Percentiles rank a stretch among this genome's conserved stretches.
Evolutionary conservation across 2,888 invertebrate species (phyloP).

Genomic region (Torymus auratus): DNA sequence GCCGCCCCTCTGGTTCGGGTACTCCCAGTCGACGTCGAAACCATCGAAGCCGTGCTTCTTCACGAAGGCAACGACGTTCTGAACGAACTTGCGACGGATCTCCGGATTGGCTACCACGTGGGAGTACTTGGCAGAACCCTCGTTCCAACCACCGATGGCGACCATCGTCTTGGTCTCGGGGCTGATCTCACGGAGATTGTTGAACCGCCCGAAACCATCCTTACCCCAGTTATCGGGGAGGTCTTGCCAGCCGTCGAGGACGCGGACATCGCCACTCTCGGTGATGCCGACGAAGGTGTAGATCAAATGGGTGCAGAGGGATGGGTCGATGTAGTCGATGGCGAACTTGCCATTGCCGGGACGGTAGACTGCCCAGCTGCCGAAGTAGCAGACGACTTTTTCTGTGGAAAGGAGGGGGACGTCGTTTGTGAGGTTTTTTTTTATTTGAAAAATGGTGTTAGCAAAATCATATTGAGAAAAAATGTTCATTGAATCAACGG

Average conservation of each 20-base stretch:
- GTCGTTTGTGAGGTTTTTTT: no score
- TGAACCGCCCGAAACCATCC: constrained; percentile 80
- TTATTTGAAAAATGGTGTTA: no score
- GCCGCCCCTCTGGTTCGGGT: constrained; percentile 81
- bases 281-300: constrained; percentile 85
- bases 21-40: constrained; percentile 86
- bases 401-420: constrained; percentile 76
- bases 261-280: constrained; percentile 77
- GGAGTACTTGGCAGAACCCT: constrained; percentile 81
- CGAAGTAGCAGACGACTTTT: constrained; percentile 85
- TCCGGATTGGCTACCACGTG: constrained; percentile 78
- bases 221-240: constrained; percentile 77
- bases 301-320: constrained; percentile 85
- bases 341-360: constrained; percentile 82
- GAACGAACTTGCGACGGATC: constrained; percentile 79
- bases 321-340: constrained; percentile 82
- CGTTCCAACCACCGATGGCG: constrained; percentile 86
- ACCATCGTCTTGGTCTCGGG: constrained; percentile 79
- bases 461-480: no score
- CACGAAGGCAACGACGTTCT: constrained; percentile 79
- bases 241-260: constrained; percentile 82
- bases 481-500: no score
- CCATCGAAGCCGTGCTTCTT: constrained; percentile 82
- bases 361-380: constrained; percentile 87
- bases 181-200: constrained; percentile 78